phyloP scores from a whole-genome alignment of 2,888 invertebrate genomes.

The Metacarcinus magister region DNA sequence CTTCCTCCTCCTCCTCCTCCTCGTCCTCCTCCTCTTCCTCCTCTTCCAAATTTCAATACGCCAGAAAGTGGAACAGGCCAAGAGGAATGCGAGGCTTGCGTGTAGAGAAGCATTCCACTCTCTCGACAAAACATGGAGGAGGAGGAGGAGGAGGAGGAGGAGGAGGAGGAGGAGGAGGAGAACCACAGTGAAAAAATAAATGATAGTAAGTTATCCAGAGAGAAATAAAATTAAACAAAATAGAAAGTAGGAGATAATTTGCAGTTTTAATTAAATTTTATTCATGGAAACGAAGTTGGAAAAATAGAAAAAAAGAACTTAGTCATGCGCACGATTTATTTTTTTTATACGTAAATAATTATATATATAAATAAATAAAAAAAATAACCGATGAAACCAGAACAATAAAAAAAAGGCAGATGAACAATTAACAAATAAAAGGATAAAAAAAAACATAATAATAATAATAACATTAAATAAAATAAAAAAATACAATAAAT shows the following conservation, averaged over 20 bases:
- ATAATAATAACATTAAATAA: no score
- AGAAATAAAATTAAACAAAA: not conserved
- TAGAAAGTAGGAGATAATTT: not conserved
- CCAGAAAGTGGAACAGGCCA: not conserved
- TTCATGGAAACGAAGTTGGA: no score
- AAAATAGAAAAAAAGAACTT: no score
- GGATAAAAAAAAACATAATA: no score
- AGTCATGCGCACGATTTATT: no score
- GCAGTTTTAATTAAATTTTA: no score
- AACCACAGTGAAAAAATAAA: not conserved
- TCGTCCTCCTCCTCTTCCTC: not conserved
- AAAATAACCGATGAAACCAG: no score
- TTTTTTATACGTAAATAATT: no score
- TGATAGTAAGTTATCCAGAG: not conserved
- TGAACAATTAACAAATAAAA: no score
- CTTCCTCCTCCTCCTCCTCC: not conserved
- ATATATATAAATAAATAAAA: no score
- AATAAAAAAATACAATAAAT: no score
- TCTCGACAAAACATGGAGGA: not conserved
- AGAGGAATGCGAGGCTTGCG: not conserved
- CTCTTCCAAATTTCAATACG: slow-evolving; percentile 26
- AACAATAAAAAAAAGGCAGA: no score
- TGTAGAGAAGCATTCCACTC: not conserved
- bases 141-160: not conserved
- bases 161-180: not conserved